These are phyloP conservation scores for Drosophila bocki DNA, from an alignment of 1,140 invertebrate species.

Conservation along the genomic window DNA sequence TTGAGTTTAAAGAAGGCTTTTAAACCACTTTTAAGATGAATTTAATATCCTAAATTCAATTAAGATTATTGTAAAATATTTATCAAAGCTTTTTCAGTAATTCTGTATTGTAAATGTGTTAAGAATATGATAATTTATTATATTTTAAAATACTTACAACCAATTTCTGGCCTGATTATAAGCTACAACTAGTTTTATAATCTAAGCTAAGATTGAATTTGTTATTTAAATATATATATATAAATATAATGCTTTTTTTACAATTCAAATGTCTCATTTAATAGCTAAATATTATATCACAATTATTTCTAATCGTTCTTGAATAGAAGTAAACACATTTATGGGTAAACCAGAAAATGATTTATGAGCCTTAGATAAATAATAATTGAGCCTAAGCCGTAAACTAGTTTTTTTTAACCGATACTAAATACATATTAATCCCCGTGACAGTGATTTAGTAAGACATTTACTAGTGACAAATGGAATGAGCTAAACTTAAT, in stretches of 20 bases:
- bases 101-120: no score
- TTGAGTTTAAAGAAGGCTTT: neutral
- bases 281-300: neutral
- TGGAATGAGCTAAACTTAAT: slow-evolving; percentile 10
- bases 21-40: no score
- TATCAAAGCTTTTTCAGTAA: no score
- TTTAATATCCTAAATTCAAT: no score
- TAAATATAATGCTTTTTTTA: neutral
- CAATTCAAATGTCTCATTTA: neutral
- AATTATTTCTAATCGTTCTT: neutral
- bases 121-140: no score
- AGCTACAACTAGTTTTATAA: no score
- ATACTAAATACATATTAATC: neutral
- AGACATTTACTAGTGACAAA: neutral
- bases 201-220: no score
- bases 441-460: slow-evolving; percentile 7
- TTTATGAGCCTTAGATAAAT: slow-evolving; percentile 4
- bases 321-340: neutral
- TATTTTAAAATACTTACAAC: no score
- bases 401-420: slow-evolving; percentile 9
- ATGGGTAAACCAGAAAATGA: neutral
- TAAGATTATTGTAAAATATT: no score
- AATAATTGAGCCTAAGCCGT: slow-evolving; percentile 1
- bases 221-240: no score
- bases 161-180: no score